Percentiles rank a stretch among this genome's conserved stretches.
These are phyloP conservation scores for Cryptocephalus primarius DNA, from an alignment of 2,888 invertebrate species.

Conservation along the genomic window DNA sequence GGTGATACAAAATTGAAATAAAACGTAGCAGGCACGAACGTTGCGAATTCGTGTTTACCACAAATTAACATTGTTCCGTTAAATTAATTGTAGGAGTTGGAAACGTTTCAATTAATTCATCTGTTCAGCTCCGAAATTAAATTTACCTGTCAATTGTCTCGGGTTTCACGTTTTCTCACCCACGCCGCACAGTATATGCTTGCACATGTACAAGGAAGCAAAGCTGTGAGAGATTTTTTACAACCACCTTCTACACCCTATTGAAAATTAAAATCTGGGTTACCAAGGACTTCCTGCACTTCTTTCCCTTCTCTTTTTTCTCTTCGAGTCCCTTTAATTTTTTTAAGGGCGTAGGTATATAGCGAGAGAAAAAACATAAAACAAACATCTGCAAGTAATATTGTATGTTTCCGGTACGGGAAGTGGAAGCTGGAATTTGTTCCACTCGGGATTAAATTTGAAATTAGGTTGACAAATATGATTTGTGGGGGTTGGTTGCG, in stretches of 20 bases:
- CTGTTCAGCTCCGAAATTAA: not conserved
- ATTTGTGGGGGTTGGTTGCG: too few species aligned
- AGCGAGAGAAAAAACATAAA: not conserved
- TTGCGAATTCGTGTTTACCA: too few species aligned
- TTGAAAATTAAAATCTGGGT: conserved; percentile 7
- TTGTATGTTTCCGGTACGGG: conserved; percentile 1
- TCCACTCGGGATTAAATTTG: not conserved
- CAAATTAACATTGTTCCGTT: too few species aligned
- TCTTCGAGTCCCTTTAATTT: not conserved
- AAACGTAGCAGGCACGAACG: too few species aligned
- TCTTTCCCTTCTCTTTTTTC: conserved; percentile 3
- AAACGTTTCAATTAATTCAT: too few species aligned
- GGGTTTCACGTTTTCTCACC: not conserved
- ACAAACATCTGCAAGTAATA: conserved; percentile 4
- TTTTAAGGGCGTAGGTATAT: too few species aligned
- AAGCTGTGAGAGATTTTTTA: conserved; percentile 2
- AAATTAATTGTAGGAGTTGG: too few species aligned
- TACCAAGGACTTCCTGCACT: conserved; percentile 7
- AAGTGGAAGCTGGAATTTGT: not conserved
- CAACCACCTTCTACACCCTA: conserved; percentile 1
- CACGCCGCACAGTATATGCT: not conserved
- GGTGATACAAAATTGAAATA: too few species aligned
- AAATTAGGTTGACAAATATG: too few species aligned
- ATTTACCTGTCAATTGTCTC: not conserved
- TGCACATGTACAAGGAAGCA: not conserved